phyloP scores from a whole-genome alignment of 2,113 vertebrate genomes.

The Halichoeres trimaculatus region DNA sequence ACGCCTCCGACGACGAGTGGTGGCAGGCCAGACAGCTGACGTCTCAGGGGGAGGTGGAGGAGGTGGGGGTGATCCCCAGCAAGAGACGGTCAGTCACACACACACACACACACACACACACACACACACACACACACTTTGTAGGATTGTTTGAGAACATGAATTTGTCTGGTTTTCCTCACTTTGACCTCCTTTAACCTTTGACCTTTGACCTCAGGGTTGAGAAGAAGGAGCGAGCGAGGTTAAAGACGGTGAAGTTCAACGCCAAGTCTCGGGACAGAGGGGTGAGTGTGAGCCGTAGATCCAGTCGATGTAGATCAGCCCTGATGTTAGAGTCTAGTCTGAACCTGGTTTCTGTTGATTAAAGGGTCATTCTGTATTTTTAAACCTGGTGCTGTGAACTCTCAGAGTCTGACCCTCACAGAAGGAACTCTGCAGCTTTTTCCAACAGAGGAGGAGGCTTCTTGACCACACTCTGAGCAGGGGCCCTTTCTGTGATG shows the following conservation, averaged over 20 bases:
- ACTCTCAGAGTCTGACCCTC: too few species aligned
- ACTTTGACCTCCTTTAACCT: not conserved
- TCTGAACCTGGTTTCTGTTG: too few species aligned
- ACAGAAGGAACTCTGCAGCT: too few species aligned
- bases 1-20: slow-evolving; percentile 97
- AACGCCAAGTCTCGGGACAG: slow-evolving; percentile 95
- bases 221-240: slow-evolving; percentile 96
- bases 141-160: too few species aligned
- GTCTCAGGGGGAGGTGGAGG: slow-evolving; percentile 92
- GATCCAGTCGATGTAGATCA: too few species aligned
- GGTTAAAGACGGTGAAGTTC: slow-evolving; percentile 99
- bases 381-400: too few species aligned
- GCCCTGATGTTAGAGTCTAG: too few species aligned
- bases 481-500: too few species aligned
- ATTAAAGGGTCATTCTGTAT: too few species aligned
- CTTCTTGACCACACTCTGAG: too few species aligned
- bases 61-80: slow-evolving; percentile 98
- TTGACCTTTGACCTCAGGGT: slow-evolving; percentile 82
- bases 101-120: not conserved
- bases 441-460: too few species aligned
- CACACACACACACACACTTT: not conserved
- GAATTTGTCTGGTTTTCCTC: too few species aligned
- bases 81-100: slow-evolving; percentile 89
- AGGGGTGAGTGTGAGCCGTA: slow-evolving; percentile 91
- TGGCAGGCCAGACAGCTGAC: slow-evolving; percentile 96